Evolutionary conservation across 2,888 invertebrate genomes (phyloP).

Genomic region (Aproaerema taeniolella): DNA sequence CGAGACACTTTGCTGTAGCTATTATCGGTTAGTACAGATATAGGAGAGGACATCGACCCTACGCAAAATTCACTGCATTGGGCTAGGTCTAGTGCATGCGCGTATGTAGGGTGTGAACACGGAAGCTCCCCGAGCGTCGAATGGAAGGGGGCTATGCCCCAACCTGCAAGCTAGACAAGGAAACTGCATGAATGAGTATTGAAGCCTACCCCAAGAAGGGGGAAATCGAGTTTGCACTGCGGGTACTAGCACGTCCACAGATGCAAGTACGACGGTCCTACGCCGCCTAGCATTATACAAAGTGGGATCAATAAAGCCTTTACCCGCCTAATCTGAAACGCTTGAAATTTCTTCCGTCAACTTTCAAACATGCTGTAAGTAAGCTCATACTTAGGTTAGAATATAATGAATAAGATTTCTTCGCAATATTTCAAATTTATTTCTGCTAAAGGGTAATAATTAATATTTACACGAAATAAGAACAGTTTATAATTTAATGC

Average conservation of each 20-base stretch:
- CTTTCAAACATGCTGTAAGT: too few relatives aligned
- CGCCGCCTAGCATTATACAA: constrained; percentile 37
- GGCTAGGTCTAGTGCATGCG: constrained; percentile 75
- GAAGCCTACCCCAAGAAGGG: constrained; percentile 75
- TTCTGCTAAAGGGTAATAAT: too few relatives aligned
- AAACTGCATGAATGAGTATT: constrained; percentile 74
- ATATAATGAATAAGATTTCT: too few relatives aligned
- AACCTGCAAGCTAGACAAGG: constrained; percentile 54
- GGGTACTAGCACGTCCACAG: constrained; percentile 61
- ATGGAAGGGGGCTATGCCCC: constrained; percentile 53
- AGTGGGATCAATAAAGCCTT: constrained; percentile 52
- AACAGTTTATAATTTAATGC: too few relatives aligned
- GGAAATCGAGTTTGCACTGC: constrained; percentile 73
- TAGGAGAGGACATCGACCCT: constrained; percentile 70
- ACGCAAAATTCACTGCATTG: constrained; percentile 79
- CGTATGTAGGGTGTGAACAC: constrained; percentile 66
- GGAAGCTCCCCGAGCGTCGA: constrained; percentile 48
- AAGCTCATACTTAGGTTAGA: too few relatives aligned
- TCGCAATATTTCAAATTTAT: too few relatives aligned
- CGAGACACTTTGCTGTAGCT: constrained; percentile 28
- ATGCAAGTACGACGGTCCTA: constrained; percentile 53
- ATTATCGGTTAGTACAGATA: constrained; percentile 39
- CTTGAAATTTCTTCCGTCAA: too few relatives aligned
- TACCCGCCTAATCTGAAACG: constrained; percentile 2
- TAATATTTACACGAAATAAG: too few relatives aligned